Conservation (phyloP, 2,888 invertebrate genomes). For the Acrobasis repandana region DNA sequence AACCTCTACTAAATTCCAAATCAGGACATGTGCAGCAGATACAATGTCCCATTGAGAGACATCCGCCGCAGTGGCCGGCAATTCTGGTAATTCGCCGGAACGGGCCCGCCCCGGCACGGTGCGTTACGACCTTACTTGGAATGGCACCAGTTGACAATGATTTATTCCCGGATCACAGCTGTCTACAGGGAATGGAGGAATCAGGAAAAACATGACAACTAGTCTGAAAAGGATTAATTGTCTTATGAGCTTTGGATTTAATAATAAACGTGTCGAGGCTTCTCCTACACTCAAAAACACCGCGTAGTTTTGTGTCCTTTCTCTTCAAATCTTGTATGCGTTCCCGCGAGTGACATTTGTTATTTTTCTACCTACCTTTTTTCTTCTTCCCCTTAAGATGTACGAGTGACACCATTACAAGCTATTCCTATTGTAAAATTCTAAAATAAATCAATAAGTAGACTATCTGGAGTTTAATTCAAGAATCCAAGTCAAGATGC, state of each 20-base stretch:
- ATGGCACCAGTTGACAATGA: slow-evolving; percentile 53
- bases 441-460: too few species aligned
- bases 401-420: too few species aligned
- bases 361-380: too few species aligned
- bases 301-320: too few species aligned
- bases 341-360: too few species aligned
- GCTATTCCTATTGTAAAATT: too few species aligned
- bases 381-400: too few species aligned
- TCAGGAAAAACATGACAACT: not conserved
- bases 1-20: not conserved
- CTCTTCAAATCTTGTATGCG: too few species aligned
- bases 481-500: too few species aligned
- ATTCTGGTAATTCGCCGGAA: slow-evolving; percentile 64
- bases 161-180: slow-evolving; percentile 7
- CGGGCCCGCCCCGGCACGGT: slow-evolving; percentile 46
- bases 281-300: too few species aligned
- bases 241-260: not conserved
- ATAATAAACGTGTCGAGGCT: too few species aligned
- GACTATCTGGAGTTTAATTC: too few species aligned
- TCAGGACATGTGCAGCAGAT: slow-evolving; percentile 8
- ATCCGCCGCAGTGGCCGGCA: slow-evolving; percentile 33
- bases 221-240: not conserved
- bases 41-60: slow-evolving; percentile 19
- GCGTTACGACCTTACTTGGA: slow-evolving; percentile 56
- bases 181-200: not conserved